Conservation (phyloP, 2,797 vertebrate genomes). For the Megaceryle alcyon region DNA sequence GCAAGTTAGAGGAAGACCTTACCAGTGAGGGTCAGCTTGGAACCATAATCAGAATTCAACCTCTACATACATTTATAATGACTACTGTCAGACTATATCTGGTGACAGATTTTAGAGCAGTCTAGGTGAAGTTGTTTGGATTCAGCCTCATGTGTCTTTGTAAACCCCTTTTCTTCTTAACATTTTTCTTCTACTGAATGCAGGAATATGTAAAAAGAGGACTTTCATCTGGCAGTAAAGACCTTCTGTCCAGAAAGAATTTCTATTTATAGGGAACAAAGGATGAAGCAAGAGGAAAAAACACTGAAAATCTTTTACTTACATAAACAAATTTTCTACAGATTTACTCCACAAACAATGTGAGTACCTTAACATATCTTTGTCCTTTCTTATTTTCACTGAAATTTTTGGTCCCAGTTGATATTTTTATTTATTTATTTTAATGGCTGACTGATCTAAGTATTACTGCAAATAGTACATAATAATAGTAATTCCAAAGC, state of each 20-base stretch:
- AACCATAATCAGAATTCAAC: not conserved
- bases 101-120: not conserved
- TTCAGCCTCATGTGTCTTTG: not conserved
- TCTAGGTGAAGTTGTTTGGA: not conserved
- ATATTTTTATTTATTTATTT: constrained; percentile 55
- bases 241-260: not conserved
- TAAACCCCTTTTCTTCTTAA: not conserved
- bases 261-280: not conserved
- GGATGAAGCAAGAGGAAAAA: not conserved
- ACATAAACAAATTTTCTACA: not conserved
- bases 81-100: not conserved
- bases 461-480: constrained; percentile 34
- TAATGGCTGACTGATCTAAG: constrained; percentile 42
- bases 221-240: not conserved
- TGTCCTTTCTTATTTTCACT: not conserved
- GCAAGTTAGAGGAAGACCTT: constrained; percentile 17
- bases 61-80: not conserved
- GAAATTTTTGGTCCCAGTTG: not conserved
- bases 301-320: not conserved
- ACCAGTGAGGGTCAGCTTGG: not conserved
- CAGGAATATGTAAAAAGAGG: not conserved
- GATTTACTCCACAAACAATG: not conserved
- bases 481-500: constrained; percentile 48
- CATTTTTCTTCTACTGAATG: not conserved
- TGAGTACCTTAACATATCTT: not conserved